phyloP scores from a whole-genome alignment of 2,113 vertebrate species.

The Pipa parva region DNA sequence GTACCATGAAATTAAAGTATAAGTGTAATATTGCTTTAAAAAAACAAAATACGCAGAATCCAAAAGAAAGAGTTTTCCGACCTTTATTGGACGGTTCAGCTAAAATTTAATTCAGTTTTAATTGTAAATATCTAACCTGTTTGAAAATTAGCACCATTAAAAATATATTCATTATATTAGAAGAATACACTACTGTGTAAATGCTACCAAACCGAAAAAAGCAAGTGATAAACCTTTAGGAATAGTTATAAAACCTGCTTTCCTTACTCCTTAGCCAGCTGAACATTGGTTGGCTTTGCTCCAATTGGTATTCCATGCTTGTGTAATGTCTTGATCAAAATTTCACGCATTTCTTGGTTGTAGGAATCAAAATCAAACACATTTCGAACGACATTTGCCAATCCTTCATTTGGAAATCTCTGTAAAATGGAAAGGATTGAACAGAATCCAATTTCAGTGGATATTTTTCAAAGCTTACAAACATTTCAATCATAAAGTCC shows the following conservation, averaged over 20 bases:
- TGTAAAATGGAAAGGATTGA: constrained; percentile 52
- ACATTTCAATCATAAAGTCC: too few relatives aligned
- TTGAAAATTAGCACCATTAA: too few relatives aligned
- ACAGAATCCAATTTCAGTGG: neutral
- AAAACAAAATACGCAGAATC: too few relatives aligned
- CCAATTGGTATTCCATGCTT: constrained; percentile 93
- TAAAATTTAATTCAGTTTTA: too few relatives aligned
- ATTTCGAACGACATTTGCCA: constrained; percentile 86
- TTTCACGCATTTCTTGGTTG: constrained; percentile 83
- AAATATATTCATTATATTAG: too few relatives aligned
- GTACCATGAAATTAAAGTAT: too few relatives aligned
- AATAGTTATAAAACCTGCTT: constrained; percentile 47
- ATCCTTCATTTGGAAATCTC: constrained; percentile 91
- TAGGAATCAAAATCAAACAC: constrained; percentile 98
- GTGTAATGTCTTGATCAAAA: constrained; percentile 81
- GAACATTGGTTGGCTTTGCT: constrained; percentile 81
- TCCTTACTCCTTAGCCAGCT: constrained; percentile 97
- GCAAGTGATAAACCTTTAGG: constrained; percentile 42
- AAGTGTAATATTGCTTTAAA: too few relatives aligned
- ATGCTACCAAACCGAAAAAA: too few relatives aligned
- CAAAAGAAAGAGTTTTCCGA: too few relatives aligned
- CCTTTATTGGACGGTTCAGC: too few relatives aligned
- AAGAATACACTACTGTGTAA: too few relatives aligned
- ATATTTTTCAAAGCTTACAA: too few relatives aligned
- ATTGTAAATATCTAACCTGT: neutral